Conservation (phyloP, 2,888 invertebrate species). For the Hyalella azteca region DNA sequence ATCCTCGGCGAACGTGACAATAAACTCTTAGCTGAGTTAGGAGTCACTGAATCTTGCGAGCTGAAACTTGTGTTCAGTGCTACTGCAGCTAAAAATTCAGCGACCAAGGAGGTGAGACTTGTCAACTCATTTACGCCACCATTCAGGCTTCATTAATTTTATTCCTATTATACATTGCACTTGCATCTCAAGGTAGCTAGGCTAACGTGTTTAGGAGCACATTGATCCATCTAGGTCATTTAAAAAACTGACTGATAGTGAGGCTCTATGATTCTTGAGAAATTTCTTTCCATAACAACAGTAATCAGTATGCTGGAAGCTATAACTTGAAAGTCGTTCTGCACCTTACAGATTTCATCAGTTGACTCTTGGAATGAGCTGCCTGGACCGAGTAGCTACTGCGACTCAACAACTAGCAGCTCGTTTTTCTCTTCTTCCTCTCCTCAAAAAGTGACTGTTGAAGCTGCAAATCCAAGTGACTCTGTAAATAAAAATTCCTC, state of each 20-base stretch:
- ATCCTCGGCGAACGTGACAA: constrained; percentile 12
- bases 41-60: background rate
- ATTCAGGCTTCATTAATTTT: no score
- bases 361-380: constrained; percentile 59
- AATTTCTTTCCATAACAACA: no score
- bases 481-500: constrained; percentile 40
- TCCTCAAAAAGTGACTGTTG: constrained; percentile 27
- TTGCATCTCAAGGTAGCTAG: no score
- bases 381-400: constrained; percentile 53
- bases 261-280: no score
- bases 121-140: no score
- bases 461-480: constrained; percentile 31
- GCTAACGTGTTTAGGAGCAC: no score
- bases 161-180: no score
- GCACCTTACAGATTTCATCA: constrained; percentile 9
- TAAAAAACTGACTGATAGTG: no score
- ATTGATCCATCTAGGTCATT: no score
- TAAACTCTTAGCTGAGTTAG: background rate
- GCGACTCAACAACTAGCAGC: constrained; percentile 27
- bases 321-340: no score
- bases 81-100: background rate
- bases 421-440: constrained; percentile 3
- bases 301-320: no score
- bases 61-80: background rate
- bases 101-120: background rate